Evolutionary conservation across 1,140 invertebrate genomes (phyloP), one percentile per base, ranked within the genome.

Genomic region (Littorina saxatilis): DNA sequence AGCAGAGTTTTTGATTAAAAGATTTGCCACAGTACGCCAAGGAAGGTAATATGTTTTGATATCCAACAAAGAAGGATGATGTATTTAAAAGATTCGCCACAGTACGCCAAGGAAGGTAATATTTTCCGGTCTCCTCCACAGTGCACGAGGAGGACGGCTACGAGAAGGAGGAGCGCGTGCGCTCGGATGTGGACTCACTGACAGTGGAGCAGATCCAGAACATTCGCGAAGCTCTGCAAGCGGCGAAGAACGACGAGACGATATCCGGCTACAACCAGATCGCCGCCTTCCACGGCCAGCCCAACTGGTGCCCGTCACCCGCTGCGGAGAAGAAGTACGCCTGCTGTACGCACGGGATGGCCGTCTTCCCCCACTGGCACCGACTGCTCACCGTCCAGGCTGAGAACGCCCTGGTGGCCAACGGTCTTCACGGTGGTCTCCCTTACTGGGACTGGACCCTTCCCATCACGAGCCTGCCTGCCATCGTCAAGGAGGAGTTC

Each of bases 401-500:
- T 7, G 85, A 86, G 52, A 82, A 84, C 52, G 80, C 82, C 20
- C 78, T 84, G 1, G 39, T 63, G 7, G n/a, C 50, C 1, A 55
- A 79, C 40, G 84, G 81, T 17, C 73, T 70, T 35, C 29, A 58
- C 32, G 70, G 61, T 43, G 85, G 82, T 50, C 23, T 86, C 23
- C 85, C 85, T 13, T 86, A 86, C 81, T 86, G 85, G 85, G 85
- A 86, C 72, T 86, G 85, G 85, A 84, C 81, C 29, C 73, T 74
- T 32, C 80, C 85, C 43, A 79, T 83, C 47, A 80, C 75, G n/a
- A 20, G 66, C 1, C 47, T 86, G 17, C 84, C 84, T 0, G 37
- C 35, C 3, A 27, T 84, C 4, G 74, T 81, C 0, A 23, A 27
- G 0, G 29, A 58, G 15, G 77, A 35, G n/a, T 82, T 0, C 20